These are phyloP conservation scores for Aplidium turbinatum DNA, from an alignment of 23 tunicate genomes.

Conservation along the genomic window DNA sequence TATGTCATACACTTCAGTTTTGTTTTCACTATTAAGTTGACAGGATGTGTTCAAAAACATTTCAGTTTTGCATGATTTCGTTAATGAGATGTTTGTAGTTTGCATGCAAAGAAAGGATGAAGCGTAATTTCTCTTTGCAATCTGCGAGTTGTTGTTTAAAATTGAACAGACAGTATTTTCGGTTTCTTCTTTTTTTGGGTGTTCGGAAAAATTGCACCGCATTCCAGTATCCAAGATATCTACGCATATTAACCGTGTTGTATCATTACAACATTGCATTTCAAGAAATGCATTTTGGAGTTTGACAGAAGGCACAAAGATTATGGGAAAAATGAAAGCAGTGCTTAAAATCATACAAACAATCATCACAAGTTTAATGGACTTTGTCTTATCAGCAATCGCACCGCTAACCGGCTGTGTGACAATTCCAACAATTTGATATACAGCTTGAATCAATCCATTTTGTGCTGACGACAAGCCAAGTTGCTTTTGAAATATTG, in stretches of 20 bases:
- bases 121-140: too few species aligned
- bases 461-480: conserved; percentile 42
- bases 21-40: not conserved
- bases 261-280: too few species aligned
- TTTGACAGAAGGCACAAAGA: conserved; percentile 40
- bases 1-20: conserved; percentile 30
- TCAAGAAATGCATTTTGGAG: too few species aligned
- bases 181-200: too few species aligned
- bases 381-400: conserved; percentile 45
- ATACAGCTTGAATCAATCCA: conserved; percentile 43
- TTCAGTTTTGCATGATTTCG: too few species aligned
- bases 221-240: too few species aligned
- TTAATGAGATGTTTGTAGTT: too few species aligned
- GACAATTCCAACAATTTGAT: conserved; percentile 31
- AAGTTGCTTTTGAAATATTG: conserved; percentile 48
- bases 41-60: conserved; percentile 12
- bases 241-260: too few species aligned
- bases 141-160: too few species aligned
- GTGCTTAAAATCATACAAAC: conserved; percentile 26
- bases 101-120: too few species aligned
- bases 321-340: conserved; percentile 35
- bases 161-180: too few species aligned
- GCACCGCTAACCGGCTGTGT: conserved; percentile 42
- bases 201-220: too few species aligned
- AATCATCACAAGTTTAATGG: conserved; percentile 15